A percentile compares a stretch with the other conserved stretches of the same genome.
Evolutionary conservation across 2,888 invertebrate species (phyloP).

Genomic region (Plebejus anna): DNA sequence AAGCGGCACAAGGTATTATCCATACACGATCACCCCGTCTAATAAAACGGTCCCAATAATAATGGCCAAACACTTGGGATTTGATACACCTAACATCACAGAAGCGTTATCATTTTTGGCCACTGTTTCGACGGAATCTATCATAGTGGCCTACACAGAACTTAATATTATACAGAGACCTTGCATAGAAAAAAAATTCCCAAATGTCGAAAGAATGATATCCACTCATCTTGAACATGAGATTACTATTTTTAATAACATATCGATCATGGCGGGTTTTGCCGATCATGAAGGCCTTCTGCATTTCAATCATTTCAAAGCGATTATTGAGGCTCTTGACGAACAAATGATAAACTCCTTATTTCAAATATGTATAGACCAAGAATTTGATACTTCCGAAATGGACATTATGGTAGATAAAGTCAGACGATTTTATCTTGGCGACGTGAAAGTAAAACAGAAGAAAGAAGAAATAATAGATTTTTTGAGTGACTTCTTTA

Average conservation of each 20-base stretch:
- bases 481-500: slow-evolving; percentile 48
- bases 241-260: slow-evolving; percentile 40
- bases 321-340: background rate
- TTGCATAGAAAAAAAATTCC: slow-evolving; percentile 37
- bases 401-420: slow-evolving; percentile 38
- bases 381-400: background rate
- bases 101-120: slow-evolving; percentile 41
- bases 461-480: slow-evolving; percentile 39
- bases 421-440: slow-evolving; percentile 50
- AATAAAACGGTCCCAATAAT: slow-evolving; percentile 37
- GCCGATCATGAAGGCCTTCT: slow-evolving; percentile 44
- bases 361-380: background rate
- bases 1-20: slow-evolving; percentile 40
- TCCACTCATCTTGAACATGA: slow-evolving; percentile 45
- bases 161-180: slow-evolving; percentile 32
- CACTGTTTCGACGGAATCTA: slow-evolving; percentile 28
- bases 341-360: background rate
- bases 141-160: slow-evolving; percentile 34
- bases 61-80: slow-evolving; percentile 42
- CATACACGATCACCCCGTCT: slow-evolving; percentile 37
- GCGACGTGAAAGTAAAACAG: slow-evolving; percentile 44
- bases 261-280: slow-evolving; percentile 53
- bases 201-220: slow-evolving; percentile 39
- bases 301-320: background rate
- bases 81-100: slow-evolving; percentile 38